Conservation (phyloP, 2,797 vertebrate genomes). For the Tauraco hartlaubi region DNA sequence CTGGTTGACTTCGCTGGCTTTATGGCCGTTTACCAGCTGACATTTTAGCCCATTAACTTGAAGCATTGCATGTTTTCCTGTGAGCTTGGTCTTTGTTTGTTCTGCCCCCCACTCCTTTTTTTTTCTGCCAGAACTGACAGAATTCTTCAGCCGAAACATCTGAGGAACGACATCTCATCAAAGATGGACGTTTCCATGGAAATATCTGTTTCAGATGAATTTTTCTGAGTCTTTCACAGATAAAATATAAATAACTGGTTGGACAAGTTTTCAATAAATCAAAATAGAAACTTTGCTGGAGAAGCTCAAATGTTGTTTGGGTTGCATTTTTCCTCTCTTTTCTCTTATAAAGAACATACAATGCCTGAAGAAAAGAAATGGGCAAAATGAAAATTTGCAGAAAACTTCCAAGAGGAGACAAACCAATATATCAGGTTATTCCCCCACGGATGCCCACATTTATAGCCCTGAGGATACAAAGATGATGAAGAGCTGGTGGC, state of each 20-base stretch:
- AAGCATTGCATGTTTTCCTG: slow-evolving; percentile 44
- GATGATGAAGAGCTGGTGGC: not conserved
- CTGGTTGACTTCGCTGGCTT: slow-evolving; percentile 51
- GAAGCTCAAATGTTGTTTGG: slow-evolving; percentile 51
- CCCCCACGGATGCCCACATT: not conserved
- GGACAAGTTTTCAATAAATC: slow-evolving; percentile 66
- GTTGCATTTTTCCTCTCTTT: slow-evolving; percentile 34
- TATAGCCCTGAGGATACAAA: not conserved
- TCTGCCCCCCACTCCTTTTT: not conserved
- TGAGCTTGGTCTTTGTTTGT: slow-evolving; percentile 35
- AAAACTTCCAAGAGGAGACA: not conserved
- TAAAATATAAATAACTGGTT: slow-evolving; percentile 71
- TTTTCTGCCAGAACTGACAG: slow-evolving; percentile 57
- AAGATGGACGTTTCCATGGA: slow-evolving; percentile 71
- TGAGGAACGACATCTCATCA: slow-evolving; percentile 54
- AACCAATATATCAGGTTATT: not conserved
- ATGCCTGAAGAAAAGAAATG: not conserved
- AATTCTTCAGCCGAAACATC: slow-evolving; percentile 70
- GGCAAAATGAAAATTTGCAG: slow-evolving; percentile 1
- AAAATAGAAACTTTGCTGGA: slow-evolving; percentile 63
- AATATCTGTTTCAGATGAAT: slow-evolving; percentile 58
- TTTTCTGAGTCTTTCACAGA: slow-evolving; percentile 47
- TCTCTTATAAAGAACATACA: not conserved
- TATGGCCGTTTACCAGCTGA: slow-evolving; percentile 61
- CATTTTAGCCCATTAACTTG: slow-evolving; percentile 62